A percentile compares a stretch with the other conserved stretches of the same genome.
phyloP scores from a whole-genome alignment of 2,888 invertebrate genomes.

The Dryadula phaetusa region DNA sequence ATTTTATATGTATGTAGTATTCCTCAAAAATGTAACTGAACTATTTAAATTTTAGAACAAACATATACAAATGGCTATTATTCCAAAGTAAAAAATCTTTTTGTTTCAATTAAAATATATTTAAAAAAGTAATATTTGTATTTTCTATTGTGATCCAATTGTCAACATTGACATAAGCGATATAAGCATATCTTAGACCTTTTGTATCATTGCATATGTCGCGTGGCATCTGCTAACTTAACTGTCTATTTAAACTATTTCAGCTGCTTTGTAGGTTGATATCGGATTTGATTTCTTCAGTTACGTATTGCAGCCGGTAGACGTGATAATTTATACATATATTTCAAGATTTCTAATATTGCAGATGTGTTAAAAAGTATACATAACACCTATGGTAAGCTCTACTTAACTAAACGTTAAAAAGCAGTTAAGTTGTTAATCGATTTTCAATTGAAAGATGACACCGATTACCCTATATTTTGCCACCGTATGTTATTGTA shows the following conservation, averaged over 20 bases:
- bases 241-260: constrained; percentile 21
- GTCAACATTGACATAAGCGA: constrained; percentile 17
- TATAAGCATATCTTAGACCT: constrained; percentile 14
- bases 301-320: neutral
- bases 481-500: constrained; percentile 28
- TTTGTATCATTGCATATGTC: constrained; percentile 23
- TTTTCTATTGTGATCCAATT: constrained; percentile 13
- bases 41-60: too few species aligned
- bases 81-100: too few species aligned
- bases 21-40: too few species aligned
- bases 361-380: neutral
- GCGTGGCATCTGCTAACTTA: constrained; percentile 17
- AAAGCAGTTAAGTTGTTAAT: neutral
- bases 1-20: too few species aligned
- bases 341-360: neutral
- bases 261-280: constrained; percentile 12
- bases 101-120: neutral
- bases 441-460: constrained; percentile 23
- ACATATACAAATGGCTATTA: too few species aligned
- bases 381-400: neutral
- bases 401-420: neutral
- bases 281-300: constrained; percentile 16
- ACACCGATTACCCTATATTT: constrained; percentile 27
- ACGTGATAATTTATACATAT: neutral
- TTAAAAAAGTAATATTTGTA: neutral